phyloP scores from a whole-genome alignment of 2,113 vertebrate genomes.

The Nycticryphes semicollaris region DNA sequence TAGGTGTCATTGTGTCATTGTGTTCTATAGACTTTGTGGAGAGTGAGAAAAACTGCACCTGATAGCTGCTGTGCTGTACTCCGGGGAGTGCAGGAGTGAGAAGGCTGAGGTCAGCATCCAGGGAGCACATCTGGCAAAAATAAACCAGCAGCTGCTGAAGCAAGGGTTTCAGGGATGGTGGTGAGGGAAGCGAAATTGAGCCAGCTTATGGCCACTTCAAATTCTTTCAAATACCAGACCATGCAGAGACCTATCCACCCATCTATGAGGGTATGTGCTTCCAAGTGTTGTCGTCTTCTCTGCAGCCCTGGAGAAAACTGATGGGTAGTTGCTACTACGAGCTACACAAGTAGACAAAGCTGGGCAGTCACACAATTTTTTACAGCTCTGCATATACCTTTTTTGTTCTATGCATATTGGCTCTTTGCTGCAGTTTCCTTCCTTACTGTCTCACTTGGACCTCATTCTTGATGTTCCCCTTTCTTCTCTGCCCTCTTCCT shows the following conservation, averaged over 20 bases:
- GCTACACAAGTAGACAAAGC: neutral
- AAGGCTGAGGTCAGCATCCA: neutral
- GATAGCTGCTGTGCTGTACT: neutral
- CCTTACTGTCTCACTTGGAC: neutral
- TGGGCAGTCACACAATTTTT: neutral
- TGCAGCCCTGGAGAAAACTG: neutral
- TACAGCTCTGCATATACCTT: neutral
- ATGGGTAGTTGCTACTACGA: neutral
- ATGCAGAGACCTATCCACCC: neutral
- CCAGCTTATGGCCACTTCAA: neutral
- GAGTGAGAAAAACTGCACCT: neutral
- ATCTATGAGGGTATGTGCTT: neutral
- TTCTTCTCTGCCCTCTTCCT: neutral
- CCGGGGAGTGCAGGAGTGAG: neutral
- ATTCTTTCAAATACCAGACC: neutral
- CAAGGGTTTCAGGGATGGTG: neutral
- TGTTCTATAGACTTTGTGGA: neutral
- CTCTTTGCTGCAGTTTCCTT: neutral
- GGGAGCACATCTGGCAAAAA: neutral
- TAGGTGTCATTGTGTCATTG: neutral
- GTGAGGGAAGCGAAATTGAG: neutral
- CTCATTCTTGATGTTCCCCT: neutral
- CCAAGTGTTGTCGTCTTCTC: neutral
- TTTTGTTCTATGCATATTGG: neutral
- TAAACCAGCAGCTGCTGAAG: neutral